These are phyloP conservation scores for Battus philenor DNA, from an alignment of 1,140 invertebrate species.

Conservation along the genomic window DNA sequence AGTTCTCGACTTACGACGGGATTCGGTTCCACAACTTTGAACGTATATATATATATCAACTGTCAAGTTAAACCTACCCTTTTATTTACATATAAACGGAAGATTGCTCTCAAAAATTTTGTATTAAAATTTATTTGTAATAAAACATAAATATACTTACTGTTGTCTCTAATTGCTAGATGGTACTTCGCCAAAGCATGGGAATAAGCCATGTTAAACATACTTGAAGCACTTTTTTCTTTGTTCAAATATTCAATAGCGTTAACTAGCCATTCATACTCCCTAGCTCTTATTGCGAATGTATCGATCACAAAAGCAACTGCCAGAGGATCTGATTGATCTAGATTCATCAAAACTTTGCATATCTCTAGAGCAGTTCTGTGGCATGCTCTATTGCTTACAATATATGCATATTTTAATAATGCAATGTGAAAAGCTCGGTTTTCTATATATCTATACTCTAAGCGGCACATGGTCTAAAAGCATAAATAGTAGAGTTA, in stretches of 20 bases:
- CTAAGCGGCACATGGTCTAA: slow-evolving; percentile 76
- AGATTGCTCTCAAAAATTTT: no score
- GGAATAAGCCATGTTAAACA: slow-evolving; percentile 94
- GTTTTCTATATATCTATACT: slow-evolving; percentile 91
- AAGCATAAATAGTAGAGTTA: slow-evolving; percentile 79
- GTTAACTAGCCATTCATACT: slow-evolving; percentile 89
- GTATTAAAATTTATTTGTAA: no score
- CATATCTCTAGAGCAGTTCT: slow-evolving; percentile 88
- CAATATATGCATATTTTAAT: slow-evolving; percentile 89
- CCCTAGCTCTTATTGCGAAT: slow-evolving; percentile 87
- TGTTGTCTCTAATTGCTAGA: slow-evolving; percentile 73
- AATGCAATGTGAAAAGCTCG: slow-evolving; percentile 89
- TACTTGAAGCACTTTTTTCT: slow-evolving; percentile 83
- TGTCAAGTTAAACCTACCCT: no score
- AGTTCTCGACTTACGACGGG: no score
- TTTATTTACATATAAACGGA: no score
- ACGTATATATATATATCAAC: no score
- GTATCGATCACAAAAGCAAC: slow-evolving; percentile 90
- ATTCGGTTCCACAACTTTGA: no score
- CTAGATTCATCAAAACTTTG: slow-evolving; percentile 86
- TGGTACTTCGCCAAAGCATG: slow-evolving; percentile 82
- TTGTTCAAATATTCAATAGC: slow-evolving; percentile 82
- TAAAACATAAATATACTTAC: neutral
- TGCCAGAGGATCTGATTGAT: slow-evolving; percentile 91
- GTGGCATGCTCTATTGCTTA: slow-evolving; percentile 88